Evolutionary conservation across 2,113 vertebrate species (phyloP).

Genomic region (Epinephelus cyanopodus): DNA sequence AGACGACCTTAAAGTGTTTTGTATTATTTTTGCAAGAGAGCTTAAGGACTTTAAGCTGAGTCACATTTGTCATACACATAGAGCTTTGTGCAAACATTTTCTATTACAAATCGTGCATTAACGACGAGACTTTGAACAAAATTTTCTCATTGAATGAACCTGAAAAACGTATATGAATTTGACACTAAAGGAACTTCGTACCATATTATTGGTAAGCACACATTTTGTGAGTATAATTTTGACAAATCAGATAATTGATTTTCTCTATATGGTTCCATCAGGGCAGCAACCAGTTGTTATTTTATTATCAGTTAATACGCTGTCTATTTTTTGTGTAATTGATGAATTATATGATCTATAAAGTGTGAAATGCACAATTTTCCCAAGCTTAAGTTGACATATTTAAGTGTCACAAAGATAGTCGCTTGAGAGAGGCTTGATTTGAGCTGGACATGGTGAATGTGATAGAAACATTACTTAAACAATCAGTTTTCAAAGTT

Average conservation of each 20-base stretch:
- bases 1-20: conserved; percentile 67
- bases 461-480: not conserved
- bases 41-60: conserved; percentile 45
- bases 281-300: not conserved
- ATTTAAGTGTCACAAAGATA: conserved; percentile 8
- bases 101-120: conserved; percentile 14
- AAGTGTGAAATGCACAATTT: not conserved
- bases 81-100: conserved; percentile 53
- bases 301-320: not conserved
- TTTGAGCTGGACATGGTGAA: not conserved
- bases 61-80: conserved; percentile 47
- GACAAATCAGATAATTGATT: not conserved
- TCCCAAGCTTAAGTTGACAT: not conserved
- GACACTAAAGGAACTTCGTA: not conserved
- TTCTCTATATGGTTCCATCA: not conserved
- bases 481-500: not conserved
- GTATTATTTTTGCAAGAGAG: conserved; percentile 57
- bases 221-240: conserved; percentile 20
- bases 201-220: conserved; percentile 2
- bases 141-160: conserved; percentile 28
- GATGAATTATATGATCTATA: not conserved
- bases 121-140: not conserved
- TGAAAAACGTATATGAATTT: conserved; percentile 1
- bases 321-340: not conserved
- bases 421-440: no score